These are phyloP conservation scores for Ylistrum balloti DNA, from an alignment of 1,140 invertebrate species.

Conservation along the genomic window DNA sequence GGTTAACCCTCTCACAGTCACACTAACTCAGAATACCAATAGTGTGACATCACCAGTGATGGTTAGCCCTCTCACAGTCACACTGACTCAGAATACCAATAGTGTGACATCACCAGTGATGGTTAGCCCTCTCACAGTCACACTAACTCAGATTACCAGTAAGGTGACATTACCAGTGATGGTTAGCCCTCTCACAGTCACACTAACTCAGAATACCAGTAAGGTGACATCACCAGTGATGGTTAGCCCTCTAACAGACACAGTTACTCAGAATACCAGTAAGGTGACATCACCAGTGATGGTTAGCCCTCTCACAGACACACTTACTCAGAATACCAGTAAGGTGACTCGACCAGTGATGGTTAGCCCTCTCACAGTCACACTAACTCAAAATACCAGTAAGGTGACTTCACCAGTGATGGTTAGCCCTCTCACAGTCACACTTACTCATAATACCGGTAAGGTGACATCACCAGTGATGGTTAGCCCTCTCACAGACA, in stretches of 20 bases:
- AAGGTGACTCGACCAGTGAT: neutral
- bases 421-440: neutral
- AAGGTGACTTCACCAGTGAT: slow-evolving; percentile 1
- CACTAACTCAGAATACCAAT: slow-evolving; percentile 21
- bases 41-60: slow-evolving; percentile 3
- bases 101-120: slow-evolving; percentile 3
- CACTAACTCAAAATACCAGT: slow-evolving; percentile 21
- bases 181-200: neutral
- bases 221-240: slow-evolving; percentile 1
- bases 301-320: neutral
- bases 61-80: neutral
- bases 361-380: neutral
- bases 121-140: neutral
- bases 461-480: slow-evolving; percentile 1
- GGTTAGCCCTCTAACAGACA: neutral
- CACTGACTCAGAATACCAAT: slow-evolving; percentile 17
- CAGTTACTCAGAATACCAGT: slow-evolving; percentile 11
- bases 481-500: neutral
- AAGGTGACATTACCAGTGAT: neutral
- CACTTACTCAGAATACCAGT: slow-evolving; percentile 16
- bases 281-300: slow-evolving; percentile 1
- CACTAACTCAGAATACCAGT: slow-evolving; percentile 21
- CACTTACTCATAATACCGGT: slow-evolving; percentile 27
- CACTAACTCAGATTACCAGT: slow-evolving; percentile 17
- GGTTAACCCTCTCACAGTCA: neutral